A percentile compares a stretch with the other conserved stretches of the same genome.
Conservation (phyloP, 2,797 vertebrate genomes). For the Rhadinocentrus ornatus region DNA sequence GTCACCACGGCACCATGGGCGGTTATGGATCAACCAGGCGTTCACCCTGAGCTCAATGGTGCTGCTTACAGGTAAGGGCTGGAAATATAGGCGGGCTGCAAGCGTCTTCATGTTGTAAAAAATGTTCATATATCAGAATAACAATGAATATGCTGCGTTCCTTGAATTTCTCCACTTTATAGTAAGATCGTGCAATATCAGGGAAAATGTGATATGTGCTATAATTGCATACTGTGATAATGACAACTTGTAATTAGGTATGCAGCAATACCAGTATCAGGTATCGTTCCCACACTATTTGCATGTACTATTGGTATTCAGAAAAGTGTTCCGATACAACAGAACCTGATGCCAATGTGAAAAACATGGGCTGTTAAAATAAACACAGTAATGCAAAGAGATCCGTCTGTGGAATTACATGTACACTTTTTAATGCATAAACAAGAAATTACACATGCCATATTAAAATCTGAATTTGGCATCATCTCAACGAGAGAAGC, state of each 20-base stretch:
- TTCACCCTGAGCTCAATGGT: conserved; percentile 96
- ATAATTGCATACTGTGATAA: not conserved
- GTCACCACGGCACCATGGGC: conserved; percentile 93
- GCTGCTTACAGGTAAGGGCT: conserved; percentile 91
- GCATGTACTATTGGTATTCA: too few relatives aligned
- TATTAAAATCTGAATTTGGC: too few relatives aligned
- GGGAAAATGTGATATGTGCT: not conserved
- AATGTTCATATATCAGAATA: not conserved
- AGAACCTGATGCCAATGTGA: too few relatives aligned
- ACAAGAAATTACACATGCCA: too few relatives aligned
- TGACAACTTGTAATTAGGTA: not conserved
- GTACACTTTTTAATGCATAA: too few relatives aligned
- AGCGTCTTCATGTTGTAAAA: not conserved
- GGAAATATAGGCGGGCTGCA: not conserved
- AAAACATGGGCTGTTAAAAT: too few relatives aligned
- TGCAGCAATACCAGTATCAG: too few relatives aligned
- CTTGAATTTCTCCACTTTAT: not conserved
- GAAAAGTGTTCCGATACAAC: too few relatives aligned
- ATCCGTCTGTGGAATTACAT: too few relatives aligned
- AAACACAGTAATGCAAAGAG: too few relatives aligned
- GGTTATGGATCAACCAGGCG: conserved; percentile 90
- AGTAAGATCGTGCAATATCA: not conserved
- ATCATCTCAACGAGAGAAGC: too few relatives aligned
- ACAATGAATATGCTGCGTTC: not conserved
- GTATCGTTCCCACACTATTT: too few relatives aligned